Conservation (phyloP, 1,140 invertebrate genomes). For the Dendroctonus ponderosae region DNA sequence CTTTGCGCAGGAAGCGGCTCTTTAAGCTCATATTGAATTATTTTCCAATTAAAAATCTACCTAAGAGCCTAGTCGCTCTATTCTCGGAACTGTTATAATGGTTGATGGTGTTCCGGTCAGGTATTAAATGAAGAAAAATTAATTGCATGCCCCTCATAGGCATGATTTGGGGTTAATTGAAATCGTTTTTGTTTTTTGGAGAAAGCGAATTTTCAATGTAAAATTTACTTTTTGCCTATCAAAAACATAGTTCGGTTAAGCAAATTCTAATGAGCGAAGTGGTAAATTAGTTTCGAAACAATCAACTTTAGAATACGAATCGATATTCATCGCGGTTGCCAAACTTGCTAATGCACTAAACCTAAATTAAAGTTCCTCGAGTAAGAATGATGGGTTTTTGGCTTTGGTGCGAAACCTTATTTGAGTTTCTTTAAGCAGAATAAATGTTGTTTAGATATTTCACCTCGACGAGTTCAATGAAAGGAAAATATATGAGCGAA, state of each 20-base stretch:
- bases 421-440: slow-evolving; percentile 4
- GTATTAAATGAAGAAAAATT: too few relatives aligned
- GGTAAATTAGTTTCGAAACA: slow-evolving; percentile 21
- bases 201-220: too few relatives aligned
- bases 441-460: neutral
- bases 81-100: too few relatives aligned
- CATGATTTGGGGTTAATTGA: too few relatives aligned
- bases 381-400: slow-evolving; percentile 13
- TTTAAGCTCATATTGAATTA: too few relatives aligned
- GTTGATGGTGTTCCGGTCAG: too few relatives aligned
- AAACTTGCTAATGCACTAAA: slow-evolving; percentile 18
- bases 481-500: neutral
- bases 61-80: too few relatives aligned
- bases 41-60: too few relatives aligned
- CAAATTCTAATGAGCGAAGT: slow-evolving; percentile 5
- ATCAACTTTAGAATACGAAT: slow-evolving; percentile 21
- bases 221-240: neutral
- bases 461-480: neutral
- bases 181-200: too few relatives aligned
- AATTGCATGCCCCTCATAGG: too few relatives aligned
- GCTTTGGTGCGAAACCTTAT: slow-evolving; percentile 2
- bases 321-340: slow-evolving; percentile 10
- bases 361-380: slow-evolving; percentile 18
- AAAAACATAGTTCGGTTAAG: neutral
- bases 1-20: too few relatives aligned